Evolutionary conservation across 2,113 vertebrate genomes (phyloP), one percentile per base, ranked within the genome.

Genomic region (Recurvirostra avosetta): DNA sequence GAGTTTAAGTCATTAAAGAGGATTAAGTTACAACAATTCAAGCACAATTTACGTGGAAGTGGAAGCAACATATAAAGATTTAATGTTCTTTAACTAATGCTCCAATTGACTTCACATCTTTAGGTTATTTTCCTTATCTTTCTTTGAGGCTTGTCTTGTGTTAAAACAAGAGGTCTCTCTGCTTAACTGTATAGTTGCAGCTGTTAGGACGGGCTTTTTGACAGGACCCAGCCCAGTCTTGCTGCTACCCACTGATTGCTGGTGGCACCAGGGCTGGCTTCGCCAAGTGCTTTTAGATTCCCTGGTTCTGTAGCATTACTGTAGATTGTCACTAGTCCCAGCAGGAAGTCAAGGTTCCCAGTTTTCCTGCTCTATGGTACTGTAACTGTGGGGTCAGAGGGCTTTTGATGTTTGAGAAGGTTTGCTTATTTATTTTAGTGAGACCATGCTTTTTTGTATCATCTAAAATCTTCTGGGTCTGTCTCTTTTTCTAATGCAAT

Each of bases 371-470:
- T 72, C 41, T 15, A 10, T 23, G 41, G 40, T 50, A 30, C 30
- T 63, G 6, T 62, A 72, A 36, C 58, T 61, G 26, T 34, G 32
- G 4, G 12, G 12, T 68, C 29, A 58, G 75, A 71, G 27, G 13
- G 6, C 21, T 52, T 83, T 83, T 55, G 29, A 2, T 17, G 5
- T 67, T 63, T 67, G 18, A 36, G 21, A 20, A 8, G 22, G 5
- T 20, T 77, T 43, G 6, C 19, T n/a, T 43, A 15, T 53, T 78
- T 66, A 67, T 59, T 77, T 5, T 9, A 45, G 3, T 30, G 20
- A 0, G 0, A 26, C 22, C 2, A 3, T 19, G 2, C 0, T 38
- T 6, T 26, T 75, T 49, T 62, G 4, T 86, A 13, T 49, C 58
- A 12, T 26, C 45, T 47, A 30, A 68, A 76, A 34, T 47, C 9